Conservation (phyloP, 2,888 invertebrate species). For the Drosophila fungiperda region DNA sequence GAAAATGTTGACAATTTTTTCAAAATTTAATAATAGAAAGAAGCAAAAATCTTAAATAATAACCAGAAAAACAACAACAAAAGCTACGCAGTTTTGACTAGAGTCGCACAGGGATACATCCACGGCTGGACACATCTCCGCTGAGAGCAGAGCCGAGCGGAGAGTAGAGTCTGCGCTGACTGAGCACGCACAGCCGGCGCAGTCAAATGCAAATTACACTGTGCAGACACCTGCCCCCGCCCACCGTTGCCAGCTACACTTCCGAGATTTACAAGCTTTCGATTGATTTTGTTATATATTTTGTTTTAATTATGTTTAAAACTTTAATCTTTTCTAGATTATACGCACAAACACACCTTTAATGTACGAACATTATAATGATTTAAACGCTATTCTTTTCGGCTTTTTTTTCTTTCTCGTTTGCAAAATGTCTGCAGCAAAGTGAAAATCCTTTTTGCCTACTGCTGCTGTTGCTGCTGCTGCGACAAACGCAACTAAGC, state of each 20-base stretch:
- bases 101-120: slow-evolving; percentile 63
- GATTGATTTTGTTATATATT: not conserved
- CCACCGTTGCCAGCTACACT: not conserved
- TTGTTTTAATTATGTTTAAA: not conserved
- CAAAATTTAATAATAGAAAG: slow-evolving; percentile 8
- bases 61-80: slow-evolving; percentile 27
- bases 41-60: slow-evolving; percentile 9
- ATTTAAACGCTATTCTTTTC: not conserved
- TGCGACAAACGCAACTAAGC: slow-evolving; percentile 61
- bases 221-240: slow-evolving; percentile 7
- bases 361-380: slow-evolving; percentile 35
- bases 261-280: slow-evolving; percentile 23
- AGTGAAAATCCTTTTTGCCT: slow-evolving; percentile 54
- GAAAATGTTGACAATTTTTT: not conserved
- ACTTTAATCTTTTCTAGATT: not conserved
- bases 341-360: slow-evolving; percentile 19
- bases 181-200: slow-evolving; percentile 47
- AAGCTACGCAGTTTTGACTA: slow-evolving; percentile 26
- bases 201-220: slow-evolving; percentile 60
- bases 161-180: slow-evolving; percentile 47
- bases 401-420: slow-evolving; percentile 3
- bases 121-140: slow-evolving; percentile 62
- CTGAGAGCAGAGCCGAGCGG: slow-evolving; percentile 19
- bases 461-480: slow-evolving; percentile 46
- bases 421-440: slow-evolving; percentile 50